Conservation (phyloP, 2,888 invertebrate species). For the Metopia argyrocephala region DNA sequence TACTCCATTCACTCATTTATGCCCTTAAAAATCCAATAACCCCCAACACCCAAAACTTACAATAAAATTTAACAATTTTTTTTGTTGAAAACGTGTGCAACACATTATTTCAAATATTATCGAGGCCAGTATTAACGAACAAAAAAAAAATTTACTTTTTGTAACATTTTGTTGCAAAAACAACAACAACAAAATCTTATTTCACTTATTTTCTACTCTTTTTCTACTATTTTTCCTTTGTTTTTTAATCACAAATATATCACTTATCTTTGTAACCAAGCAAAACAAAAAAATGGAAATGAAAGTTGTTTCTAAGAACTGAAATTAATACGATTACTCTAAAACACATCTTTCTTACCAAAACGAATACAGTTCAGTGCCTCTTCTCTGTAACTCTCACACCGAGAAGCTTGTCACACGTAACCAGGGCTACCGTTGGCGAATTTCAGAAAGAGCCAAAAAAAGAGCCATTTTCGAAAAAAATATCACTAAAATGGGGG, state of each 20-base stretch:
- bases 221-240: constrained; percentile 6
- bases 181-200: too few species aligned
- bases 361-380: too few species aligned
- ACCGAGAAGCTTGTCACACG: too few species aligned
- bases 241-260: constrained; percentile 50
- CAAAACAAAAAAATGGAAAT: too few species aligned
- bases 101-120: constrained; percentile 61
- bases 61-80: constrained; percentile 11
- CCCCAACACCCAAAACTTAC: neutral
- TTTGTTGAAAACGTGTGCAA: constrained; percentile 59
- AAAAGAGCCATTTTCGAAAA: too few species aligned
- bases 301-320: too few species aligned
- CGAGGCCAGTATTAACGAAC: constrained; percentile 44
- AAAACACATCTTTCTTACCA: too few species aligned
- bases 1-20: constrained; percentile 13
- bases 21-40: neutral
- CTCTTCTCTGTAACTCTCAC: too few species aligned
- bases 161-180: constrained; percentile 43
- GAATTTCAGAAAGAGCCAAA: too few species aligned
- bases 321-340: too few species aligned
- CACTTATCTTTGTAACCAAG: constrained; percentile 4
- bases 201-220: constrained; percentile 30
- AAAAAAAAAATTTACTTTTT: constrained; percentile 6
- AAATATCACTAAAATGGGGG: too few species aligned
- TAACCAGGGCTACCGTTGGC: too few species aligned